Conservation (phyloP, 2,113 vertebrate species). For the Apistogramma diplotaenia region DNA sequence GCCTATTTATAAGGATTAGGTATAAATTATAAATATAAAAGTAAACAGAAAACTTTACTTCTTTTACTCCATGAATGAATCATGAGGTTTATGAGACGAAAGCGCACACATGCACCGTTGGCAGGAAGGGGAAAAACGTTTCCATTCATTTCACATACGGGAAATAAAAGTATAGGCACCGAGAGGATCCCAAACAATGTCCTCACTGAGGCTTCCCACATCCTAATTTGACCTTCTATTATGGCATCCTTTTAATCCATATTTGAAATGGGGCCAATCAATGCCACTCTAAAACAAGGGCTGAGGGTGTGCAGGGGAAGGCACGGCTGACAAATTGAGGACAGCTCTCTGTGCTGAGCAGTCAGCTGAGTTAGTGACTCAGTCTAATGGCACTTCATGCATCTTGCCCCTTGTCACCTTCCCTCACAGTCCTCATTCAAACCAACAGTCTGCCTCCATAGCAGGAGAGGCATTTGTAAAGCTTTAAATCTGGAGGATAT, state of each 20-base stretch:
- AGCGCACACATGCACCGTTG: background rate
- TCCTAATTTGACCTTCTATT: constrained; percentile 30
- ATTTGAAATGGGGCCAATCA: constrained; percentile 62
- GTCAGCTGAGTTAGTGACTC: constrained; percentile 28
- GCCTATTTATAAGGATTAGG: background rate
- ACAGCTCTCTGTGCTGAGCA: constrained; percentile 35
- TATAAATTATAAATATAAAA: background rate
- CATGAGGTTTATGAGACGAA: background rate
- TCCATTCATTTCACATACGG: background rate
- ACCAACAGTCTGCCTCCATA: background rate
- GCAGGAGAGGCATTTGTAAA: background rate
- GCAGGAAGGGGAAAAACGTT: background rate
- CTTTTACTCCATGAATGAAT: background rate
- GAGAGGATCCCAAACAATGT: background rate
- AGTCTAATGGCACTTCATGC: background rate
- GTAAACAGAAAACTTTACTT: background rate
- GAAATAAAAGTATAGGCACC: background rate
- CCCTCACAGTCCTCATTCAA: background rate
- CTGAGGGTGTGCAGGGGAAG: background rate
- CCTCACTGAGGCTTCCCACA: background rate
- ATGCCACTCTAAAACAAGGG: constrained; percentile 46
- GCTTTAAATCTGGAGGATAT: background rate
- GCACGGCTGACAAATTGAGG: constrained; percentile 51
- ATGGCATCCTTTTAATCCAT: constrained; percentile 49
- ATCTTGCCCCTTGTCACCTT: background rate